These are phyloP conservation scores for Agrotis puta DNA, from an alignment of 2,888 invertebrate species.

Conservation along the genomic window DNA sequence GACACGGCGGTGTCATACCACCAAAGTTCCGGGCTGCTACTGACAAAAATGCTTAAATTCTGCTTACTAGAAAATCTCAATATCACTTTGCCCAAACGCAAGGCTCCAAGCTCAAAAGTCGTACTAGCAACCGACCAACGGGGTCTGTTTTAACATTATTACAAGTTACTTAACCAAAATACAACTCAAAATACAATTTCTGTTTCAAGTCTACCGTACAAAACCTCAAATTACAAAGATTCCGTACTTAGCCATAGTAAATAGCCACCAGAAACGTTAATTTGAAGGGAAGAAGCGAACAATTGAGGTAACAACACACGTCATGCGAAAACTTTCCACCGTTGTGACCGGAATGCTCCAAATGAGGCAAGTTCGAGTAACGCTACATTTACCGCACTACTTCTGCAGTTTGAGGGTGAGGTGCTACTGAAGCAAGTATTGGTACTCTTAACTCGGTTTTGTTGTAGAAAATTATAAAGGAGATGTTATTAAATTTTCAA, in stretches of 20 bases:
- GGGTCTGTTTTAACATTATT: background rate
- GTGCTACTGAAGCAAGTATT: slow-evolving; percentile 33
- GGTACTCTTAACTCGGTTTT: slow-evolving; percentile 23
- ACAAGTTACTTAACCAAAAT: background rate
- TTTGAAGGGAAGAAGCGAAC: slow-evolving; percentile 58
- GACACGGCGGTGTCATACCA: no score
- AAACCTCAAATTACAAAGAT: slow-evolving; percentile 29
- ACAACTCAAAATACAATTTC: background rate
- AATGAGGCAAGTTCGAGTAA: slow-evolving; percentile 73
- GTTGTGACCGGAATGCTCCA: slow-evolving; percentile 72
- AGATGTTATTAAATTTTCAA: background rate
- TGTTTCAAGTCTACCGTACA: background rate
- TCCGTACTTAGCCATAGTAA: slow-evolving; percentile 34
- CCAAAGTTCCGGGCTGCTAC: no score
- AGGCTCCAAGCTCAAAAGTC: no score
- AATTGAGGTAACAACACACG: slow-evolving; percentile 66
- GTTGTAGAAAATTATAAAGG: background rate
- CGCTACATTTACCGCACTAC: slow-evolving; percentile 61
- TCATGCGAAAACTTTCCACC: slow-evolving; percentile 66
- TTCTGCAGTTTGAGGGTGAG: slow-evolving; percentile 59
- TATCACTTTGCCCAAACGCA: no score
- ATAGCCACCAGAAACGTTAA: slow-evolving; percentile 48
- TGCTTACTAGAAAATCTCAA: no score
- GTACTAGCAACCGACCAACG: no score
- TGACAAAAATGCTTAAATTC: no score